These are phyloP conservation scores for Datnioides undecimradiatus DNA, from an alignment of 2,113 vertebrate species.

Conservation along the genomic window DNA sequence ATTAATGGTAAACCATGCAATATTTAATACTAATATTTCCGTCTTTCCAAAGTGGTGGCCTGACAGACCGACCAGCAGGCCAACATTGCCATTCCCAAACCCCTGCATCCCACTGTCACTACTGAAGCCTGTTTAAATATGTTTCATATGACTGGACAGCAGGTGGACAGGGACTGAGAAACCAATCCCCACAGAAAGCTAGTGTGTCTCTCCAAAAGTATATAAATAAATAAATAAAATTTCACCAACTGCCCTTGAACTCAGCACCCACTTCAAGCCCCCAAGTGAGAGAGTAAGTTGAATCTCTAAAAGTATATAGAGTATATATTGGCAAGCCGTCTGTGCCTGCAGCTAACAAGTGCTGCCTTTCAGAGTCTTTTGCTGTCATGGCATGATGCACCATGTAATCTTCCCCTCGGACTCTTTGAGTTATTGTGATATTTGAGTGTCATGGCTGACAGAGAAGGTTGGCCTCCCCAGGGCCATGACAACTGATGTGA, in stretches of 20 bases:
- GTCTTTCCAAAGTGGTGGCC: background rate
- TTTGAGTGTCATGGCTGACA: slow-evolving; percentile 56
- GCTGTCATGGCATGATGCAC: slow-evolving; percentile 58
- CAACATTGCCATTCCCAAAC: background rate
- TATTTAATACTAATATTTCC: background rate
- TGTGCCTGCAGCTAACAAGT: slow-evolving; percentile 36
- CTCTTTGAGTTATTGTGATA: slow-evolving; percentile 60
- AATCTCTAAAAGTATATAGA: slow-evolving; percentile 4
- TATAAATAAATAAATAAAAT: background rate
- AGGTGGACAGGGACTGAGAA: background rate
- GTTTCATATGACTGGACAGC: background rate
- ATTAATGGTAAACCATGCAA: background rate
- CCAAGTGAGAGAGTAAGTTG: background rate
- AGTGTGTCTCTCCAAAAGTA: background rate
- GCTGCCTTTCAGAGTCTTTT: slow-evolving; percentile 48
- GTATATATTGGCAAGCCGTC: slow-evolving; percentile 14
- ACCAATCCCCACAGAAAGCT: background rate
- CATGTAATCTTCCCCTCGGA: slow-evolving; percentile 65
- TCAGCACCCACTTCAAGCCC: background rate
- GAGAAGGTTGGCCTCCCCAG: slow-evolving; percentile 43
- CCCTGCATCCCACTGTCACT: background rate
- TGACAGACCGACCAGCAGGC: background rate
- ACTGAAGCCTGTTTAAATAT: background rate
- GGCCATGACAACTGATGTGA: slow-evolving; percentile 47
- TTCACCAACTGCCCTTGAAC: background rate